Evolutionary conservation across 2,113 vertebrate species (phyloP).

Genomic region (Chloropsis cyanopogon): DNA sequence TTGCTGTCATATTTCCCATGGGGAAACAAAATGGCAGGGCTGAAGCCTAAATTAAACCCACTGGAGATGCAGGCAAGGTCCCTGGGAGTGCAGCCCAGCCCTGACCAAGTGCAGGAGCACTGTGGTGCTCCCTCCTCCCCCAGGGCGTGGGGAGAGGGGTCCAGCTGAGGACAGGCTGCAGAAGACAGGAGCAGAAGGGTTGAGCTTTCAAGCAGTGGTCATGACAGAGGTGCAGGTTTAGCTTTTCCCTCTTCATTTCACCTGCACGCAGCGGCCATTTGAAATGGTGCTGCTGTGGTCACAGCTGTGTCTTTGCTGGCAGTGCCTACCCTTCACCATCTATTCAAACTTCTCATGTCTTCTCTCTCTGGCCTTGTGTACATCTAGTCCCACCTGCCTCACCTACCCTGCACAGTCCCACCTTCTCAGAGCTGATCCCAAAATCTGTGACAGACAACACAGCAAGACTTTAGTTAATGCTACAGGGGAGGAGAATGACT

Average conservation of each 20-base stretch:
- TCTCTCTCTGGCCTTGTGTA: background rate
- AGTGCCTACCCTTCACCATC: background rate
- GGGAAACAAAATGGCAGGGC: background rate
- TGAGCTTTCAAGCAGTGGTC: background rate
- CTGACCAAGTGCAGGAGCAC: fast-evolving
- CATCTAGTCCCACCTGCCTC: background rate
- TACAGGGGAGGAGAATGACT: fast-evolving
- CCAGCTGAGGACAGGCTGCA: background rate
- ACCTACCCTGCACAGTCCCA: background rate
- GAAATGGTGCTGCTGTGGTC: background rate
- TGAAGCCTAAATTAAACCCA: background rate
- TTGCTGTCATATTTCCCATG: background rate
- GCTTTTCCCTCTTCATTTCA: background rate
- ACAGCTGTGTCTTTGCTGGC: background rate
- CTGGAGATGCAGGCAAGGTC: background rate
- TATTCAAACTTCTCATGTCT: background rate
- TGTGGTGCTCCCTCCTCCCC: background rate
- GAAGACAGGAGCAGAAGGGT: background rate
- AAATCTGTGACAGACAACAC: background rate
- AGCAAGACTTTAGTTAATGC: background rate
- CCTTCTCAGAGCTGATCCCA: background rate
- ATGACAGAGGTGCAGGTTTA: background rate
- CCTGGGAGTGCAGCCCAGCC: background rate
- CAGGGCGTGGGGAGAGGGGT: fast-evolving
- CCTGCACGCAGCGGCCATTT: fast-evolving